Evolutionary conservation across 2,888 invertebrate genomes (phyloP), one percentile per base, ranked within the genome.

Genomic region (Koerneria pararmatus): DNA sequence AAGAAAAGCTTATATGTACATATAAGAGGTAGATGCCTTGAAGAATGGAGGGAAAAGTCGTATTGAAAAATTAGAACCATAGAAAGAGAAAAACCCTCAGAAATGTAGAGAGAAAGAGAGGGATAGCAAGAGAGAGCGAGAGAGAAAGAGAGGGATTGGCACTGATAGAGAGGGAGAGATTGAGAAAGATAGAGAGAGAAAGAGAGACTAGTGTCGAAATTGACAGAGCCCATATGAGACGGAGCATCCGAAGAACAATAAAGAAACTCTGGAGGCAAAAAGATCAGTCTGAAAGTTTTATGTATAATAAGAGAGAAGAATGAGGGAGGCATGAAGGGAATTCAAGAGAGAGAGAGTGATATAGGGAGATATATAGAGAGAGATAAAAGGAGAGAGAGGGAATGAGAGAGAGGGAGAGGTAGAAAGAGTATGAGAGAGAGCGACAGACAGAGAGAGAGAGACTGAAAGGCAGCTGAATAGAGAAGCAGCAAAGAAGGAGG

Each of bases 301-400:
- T n/a, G n/a, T n/a, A n/a, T n/a, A n/a, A n/a, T 11, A 46, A 46
- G 46, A 46, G n/a, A 46, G n/a, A 19, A 19, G n/a, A 15, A 19
- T 15, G 46, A 46, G 46, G 46, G n/a, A 46, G n/a, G n/a, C 11
- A 46, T 15, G n/a, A 46, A 15, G 46, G n/a, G 11, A 46, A 46
- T 46, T 15, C 11, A 46, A 65, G 65, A 53, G 59, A 46, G 49
- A 48, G 41, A 58, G 8, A 34, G 37, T 41, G 27, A 35, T 19
- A 3, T 37, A n/a, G 19, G 51, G 32, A 51, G 49, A 34, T 60
- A 68, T 58, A 59, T 58, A 60, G 58, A 65, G 68, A 65, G 68
- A 65, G 48, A 56, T 35, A 31, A 34, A 59, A 32, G 54, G 67
- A 46, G 65, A 53, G 65, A 46, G 53, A 35, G 41, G 41, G 54